Percentiles rank a stretch among this genome's conserved stretches.
Evolutionary conservation across 2,888 invertebrate species (phyloP).

Genomic region (Dromius quadrimaculatus): DNA sequence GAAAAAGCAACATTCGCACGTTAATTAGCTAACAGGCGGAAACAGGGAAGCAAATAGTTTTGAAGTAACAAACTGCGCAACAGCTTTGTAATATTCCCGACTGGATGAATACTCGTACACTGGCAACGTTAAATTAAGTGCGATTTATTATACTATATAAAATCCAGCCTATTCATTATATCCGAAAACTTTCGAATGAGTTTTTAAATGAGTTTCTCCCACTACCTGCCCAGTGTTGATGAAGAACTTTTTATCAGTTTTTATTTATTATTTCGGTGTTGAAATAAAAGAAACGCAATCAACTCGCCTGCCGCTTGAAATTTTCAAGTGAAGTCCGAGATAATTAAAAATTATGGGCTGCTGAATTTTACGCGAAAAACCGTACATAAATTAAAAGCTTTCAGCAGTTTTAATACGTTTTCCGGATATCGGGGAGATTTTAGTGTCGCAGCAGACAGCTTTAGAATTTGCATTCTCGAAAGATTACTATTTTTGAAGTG

Average conservation of each 20-base stretch:
- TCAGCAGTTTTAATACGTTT: slow-evolving; percentile 49
- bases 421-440: slow-evolving; percentile 34
- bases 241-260: slow-evolving; percentile 50
- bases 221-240: slow-evolving; percentile 31
- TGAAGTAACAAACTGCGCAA: slow-evolving; percentile 46
- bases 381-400: slow-evolving; percentile 46
- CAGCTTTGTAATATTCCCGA: slow-evolving; percentile 41
- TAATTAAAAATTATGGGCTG: slow-evolving; percentile 50
- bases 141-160: slow-evolving; percentile 52
- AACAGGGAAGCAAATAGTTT: slow-evolving; percentile 39
- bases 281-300: slow-evolving; percentile 52
- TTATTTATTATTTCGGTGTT: slow-evolving; percentile 51
- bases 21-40: slow-evolving; percentile 39
- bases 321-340: slow-evolving; percentile 46
- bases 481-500: slow-evolving; percentile 31
- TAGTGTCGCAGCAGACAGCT: slow-evolving; percentile 14
- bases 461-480: slow-evolving; percentile 1
- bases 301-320: slow-evolving; percentile 35
- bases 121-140: slow-evolving; percentile 49
- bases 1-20: slow-evolving; percentile 32
- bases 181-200: slow-evolving; percentile 51
- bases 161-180: slow-evolving; percentile 52
- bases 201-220: slow-evolving; percentile 49
- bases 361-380: slow-evolving; percentile 48
- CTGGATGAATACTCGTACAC: slow-evolving; percentile 43